phyloP scores from a whole-genome alignment of 2,113 vertebrate species.

The Natator depressus region DNA sequence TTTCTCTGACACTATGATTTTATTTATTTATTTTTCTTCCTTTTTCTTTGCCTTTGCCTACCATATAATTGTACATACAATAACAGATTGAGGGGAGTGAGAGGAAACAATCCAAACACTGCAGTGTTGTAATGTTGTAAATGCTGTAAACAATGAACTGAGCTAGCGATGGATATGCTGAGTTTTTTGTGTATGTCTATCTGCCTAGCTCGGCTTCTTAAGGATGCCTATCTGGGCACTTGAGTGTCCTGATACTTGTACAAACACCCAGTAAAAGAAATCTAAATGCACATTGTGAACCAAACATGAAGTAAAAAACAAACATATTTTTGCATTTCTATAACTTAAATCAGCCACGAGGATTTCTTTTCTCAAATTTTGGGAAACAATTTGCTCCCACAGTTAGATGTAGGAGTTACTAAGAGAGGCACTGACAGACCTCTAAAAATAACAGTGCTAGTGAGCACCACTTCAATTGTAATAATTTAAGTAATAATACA shows the following conservation, averaged over 20 bases:
- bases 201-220: neutral
- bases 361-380: neutral
- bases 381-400: neutral
- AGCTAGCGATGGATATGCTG: neutral
- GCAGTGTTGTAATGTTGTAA: neutral
- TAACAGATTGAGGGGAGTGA: neutral
- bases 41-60: neutral
- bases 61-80: neutral
- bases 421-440: neutral
- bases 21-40: neutral
- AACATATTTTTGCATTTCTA: neutral
- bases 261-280: neutral
- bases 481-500: neutral
- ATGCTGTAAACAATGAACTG: neutral
- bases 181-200: neutral
- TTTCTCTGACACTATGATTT: neutral
- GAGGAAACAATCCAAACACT: neutral
- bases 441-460: neutral
- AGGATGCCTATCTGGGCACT: neutral
- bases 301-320: neutral
- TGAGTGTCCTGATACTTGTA: neutral
- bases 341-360: neutral
- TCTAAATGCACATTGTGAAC: neutral
- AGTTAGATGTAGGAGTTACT: neutral
- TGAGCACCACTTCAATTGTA: neutral